Evolutionary conservation across 2,888 invertebrate species (phyloP).

Genomic region (Hololepta plana): DNA sequence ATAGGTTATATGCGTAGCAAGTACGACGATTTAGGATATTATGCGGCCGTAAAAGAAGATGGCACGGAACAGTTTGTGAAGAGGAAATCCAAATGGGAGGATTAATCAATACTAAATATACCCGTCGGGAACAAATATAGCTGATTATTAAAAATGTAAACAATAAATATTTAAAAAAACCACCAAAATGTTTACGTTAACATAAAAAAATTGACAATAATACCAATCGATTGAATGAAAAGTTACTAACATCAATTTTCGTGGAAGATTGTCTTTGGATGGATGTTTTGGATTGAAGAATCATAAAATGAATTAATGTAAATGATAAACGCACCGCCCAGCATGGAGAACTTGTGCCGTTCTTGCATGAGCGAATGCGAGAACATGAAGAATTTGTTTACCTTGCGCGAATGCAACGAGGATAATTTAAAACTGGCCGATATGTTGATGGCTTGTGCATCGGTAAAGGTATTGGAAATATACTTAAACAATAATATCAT

Average conservation of each 20-base stretch:
- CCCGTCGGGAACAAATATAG: too few relatives aligned
- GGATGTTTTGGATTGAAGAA: conserved; percentile 11
- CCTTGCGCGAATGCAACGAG: conserved; percentile 12
- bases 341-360: conserved; percentile 27
- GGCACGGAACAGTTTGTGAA: conserved; percentile 58
- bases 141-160: too few relatives aligned
- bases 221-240: too few relatives aligned
- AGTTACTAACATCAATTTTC: conserved; percentile 1
- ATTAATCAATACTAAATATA: too few relatives aligned
- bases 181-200: too few relatives aligned
- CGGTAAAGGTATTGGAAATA: conserved; percentile 20
- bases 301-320: too few relatives aligned
- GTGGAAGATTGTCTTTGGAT: neutral
- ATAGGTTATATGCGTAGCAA: conserved; percentile 71
- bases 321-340: too few relatives aligned
- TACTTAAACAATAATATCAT: neutral
- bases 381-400: conserved; percentile 24
- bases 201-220: too few relatives aligned
- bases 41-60: conserved; percentile 60
- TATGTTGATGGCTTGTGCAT: conserved; percentile 26
- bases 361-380: conserved; percentile 24
- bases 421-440: conserved; percentile 21
- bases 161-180: too few relatives aligned
- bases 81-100: conserved; percentile 68
- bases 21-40: conserved; percentile 63